Base-by-base conservation (phyloP, 2,113 vertebrate genomes). In the Forbesichthys agassizii region DNA sequence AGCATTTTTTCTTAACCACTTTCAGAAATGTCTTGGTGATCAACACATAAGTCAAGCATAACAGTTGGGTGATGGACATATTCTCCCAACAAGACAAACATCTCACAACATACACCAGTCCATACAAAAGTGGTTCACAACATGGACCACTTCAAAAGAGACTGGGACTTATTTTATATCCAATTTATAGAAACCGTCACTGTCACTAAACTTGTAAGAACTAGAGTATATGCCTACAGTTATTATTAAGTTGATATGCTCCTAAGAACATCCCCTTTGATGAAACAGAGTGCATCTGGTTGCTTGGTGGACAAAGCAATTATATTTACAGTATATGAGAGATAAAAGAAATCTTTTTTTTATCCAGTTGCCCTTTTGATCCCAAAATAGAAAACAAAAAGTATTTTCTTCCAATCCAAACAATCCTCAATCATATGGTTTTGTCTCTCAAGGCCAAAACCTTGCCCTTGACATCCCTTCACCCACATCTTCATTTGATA, bases 271-370 rank as follows among this genome's bases (percentile, higher is more conserved):
- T 80, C 75, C 36, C 67, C 36, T 18, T 58, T 67, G 47, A 64
- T 54, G 69, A 51, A 33, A 11, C 27, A 75, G 61, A 36, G 71
- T 64, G 71, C 56, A 59, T 76, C 63, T 67, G 68, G 80, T 66
- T 59, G 16, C 46, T 60, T 64, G 61, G 33, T 53, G 48, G 62
- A 64, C 33, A 74, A 84, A 86, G 67, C 78, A n/a, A 58, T 46
- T 68, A 68, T 73, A 80, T 84, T 80, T 86, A 91, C 83, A 86
- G 81, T 81, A 69, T 56, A 80, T 47, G 33, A 76, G 16, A 78
- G 68, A 70, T 69, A 69, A 86, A 74, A 53, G 57, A 87, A 83
- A 84, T 54, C 1, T 73, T 70, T 66, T 20, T 68, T 69, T 73
- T 67, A 71, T 64, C 56, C 62, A 78, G 71, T 66, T 64, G 63